Conservation (phyloP, 2,888 invertebrate species). For the Cerastis leucographa region DNA sequence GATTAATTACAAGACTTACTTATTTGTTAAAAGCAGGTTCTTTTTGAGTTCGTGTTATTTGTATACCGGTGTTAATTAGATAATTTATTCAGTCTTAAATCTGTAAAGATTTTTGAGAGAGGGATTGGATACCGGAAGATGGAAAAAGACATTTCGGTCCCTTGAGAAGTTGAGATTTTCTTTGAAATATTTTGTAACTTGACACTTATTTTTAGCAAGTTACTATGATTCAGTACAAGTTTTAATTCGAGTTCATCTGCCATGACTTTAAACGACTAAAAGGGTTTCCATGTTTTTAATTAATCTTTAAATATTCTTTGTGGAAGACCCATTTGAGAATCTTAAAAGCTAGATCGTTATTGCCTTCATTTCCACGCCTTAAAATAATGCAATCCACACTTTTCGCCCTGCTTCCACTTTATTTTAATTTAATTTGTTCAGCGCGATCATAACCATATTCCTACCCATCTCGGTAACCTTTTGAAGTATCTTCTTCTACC, state of each 20-base stretch:
- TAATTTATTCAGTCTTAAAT: not conserved
- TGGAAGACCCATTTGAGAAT: not conserved
- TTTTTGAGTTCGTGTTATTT: slow-evolving; percentile 1
- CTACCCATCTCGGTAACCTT: not conserved
- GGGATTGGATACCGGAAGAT: not conserved
- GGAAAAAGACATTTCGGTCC: not conserved
- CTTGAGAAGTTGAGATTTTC: not conserved
- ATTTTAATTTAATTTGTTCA: not conserved
- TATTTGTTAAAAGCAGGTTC: slow-evolving; percentile 29
- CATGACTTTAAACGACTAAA: not conserved
- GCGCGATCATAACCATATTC: not conserved
- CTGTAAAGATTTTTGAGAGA: not conserved
- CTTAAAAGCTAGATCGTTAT: not conserved
- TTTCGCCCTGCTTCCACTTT: not conserved
- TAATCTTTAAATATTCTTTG: not conserved
- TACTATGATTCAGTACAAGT: not conserved
- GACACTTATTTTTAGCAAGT: not conserved
- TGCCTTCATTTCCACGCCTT: not conserved
- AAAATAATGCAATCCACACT: not conserved
- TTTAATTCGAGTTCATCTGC: not conserved
- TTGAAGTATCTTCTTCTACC: not conserved
- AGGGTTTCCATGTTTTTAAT: not conserved
- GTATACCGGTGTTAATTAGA: slow-evolving; percentile 13
- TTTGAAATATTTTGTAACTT: not conserved
- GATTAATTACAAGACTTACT: slow-evolving; percentile 46